A percentile compares a stretch with the other conserved stretches of the same genome.
Evolutionary conservation across 1,140 invertebrate genomes (phyloP).

Genomic region (Pogonognathellus flavescens): DNA sequence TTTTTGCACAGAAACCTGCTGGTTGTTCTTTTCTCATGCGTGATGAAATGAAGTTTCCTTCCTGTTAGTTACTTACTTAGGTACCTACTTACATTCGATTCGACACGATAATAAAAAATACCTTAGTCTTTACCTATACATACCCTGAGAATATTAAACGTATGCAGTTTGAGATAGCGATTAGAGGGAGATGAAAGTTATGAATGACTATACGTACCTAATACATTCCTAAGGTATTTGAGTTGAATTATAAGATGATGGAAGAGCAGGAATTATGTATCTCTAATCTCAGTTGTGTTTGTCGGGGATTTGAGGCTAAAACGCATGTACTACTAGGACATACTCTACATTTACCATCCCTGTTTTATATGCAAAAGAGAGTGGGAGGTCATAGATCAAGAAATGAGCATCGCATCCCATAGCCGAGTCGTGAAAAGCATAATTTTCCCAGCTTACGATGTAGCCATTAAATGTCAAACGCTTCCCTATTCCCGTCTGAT

Average conservation of each 20-base stretch:
- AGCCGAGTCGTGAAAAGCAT: slow-evolving; percentile 52
- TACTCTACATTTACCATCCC: not conserved
- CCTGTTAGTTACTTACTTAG: too few relatives aligned
- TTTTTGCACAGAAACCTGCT: too few relatives aligned
- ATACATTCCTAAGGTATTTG: not conserved
- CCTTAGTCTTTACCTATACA: not conserved
- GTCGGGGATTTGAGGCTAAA: slow-evolving; percentile 6
- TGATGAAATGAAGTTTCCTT: too few relatives aligned
- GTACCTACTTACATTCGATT: not conserved
- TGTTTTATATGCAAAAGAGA: slow-evolving; percentile 53
- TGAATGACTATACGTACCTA: not conserved
- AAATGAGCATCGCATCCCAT: slow-evolving; percentile 42
- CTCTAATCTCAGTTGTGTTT: slow-evolving; percentile 38
- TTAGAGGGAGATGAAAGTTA: slow-evolving; percentile 16
- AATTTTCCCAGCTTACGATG: slow-evolving; percentile 50
- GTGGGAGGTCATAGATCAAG: slow-evolving; percentile 53
- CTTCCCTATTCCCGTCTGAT: slow-evolving; percentile 54
- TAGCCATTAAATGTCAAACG: slow-evolving; percentile 53
- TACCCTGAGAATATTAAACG: slow-evolving; percentile 19
- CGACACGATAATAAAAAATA: slow-evolving; percentile 26
- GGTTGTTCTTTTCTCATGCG: too few relatives aligned
- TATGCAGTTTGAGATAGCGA: slow-evolving; percentile 14
- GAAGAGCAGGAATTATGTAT: slow-evolving; percentile 22
- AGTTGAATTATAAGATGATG: not conserved
- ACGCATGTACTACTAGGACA: not conserved